Evolutionary conservation across 2,113 vertebrate genomes (phyloP), one percentile per base, ranked within the genome.

Genomic region (Picathartes gymnocephalus): DNA sequence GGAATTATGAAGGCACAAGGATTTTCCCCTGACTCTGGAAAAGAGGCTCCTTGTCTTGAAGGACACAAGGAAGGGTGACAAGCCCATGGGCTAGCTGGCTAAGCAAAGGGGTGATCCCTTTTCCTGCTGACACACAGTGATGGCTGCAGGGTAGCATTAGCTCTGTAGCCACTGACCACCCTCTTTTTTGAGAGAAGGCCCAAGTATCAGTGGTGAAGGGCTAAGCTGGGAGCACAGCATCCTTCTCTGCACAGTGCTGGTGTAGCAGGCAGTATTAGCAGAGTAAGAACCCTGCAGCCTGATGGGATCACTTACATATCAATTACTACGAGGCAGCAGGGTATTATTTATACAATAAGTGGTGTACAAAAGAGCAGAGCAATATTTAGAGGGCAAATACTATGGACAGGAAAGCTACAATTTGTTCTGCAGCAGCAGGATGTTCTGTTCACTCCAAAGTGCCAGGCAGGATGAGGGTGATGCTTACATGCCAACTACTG

Each of bases 301-400:
- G 35, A 27, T 3, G 8, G 74, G 51, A 81, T 90, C 54, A 1
- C 80, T 86, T 90, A 88, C 88, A 27, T 61, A 93, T 10, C 86
- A 92, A 81, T 92, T 95, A 86, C 90, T 64, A 25, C 1, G 3
- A 88, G 86, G 82, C 80, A 96, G 31, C 53, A 90, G 88, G 80
- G 40, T 93, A 84, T 95, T 84, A 96, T 96, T 94, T 88, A 79
- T 94, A 69, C 80, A 65, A 7, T 68, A 84, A 90, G 24, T 61
- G 45, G 82, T 84, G 65, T 39, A 90, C 37, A 50, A 81, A 94
- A 40, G 80, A 94, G 57, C 76, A 95, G 88, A 76, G 53, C 90
- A 90, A 86, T 94, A 86, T 62, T 90, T 90, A 93, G 80, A 92
- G 95, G 95, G 92, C n/a, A 86, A 94, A 90, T 69, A 35, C 68